Conservation (phyloP, 2,113 vertebrate genomes). For the Nyctibius bracteatus region DNA sequence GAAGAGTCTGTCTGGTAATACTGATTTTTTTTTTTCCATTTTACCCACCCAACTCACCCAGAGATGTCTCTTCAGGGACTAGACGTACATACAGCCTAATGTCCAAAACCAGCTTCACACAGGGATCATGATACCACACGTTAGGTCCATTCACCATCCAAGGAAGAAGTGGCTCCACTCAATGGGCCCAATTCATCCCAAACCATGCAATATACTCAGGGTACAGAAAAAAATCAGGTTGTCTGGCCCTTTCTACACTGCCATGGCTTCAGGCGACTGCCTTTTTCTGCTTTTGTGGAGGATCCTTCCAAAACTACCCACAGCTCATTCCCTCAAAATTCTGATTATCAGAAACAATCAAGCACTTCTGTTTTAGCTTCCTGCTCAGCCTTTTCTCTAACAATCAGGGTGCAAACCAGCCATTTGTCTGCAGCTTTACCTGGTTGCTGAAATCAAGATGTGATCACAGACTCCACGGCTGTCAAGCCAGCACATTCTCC, state of each 20-base stretch:
- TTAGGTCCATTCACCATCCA: neutral
- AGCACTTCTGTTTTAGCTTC: neutral
- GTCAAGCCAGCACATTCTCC: neutral
- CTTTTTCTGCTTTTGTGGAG: neutral
- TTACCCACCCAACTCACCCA: neutral
- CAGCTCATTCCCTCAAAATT: neutral
- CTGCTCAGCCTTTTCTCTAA: neutral
- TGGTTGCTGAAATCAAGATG: neutral
- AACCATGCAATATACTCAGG: neutral
- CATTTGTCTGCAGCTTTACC: neutral
- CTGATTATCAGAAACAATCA: neutral
- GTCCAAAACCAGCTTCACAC: neutral
- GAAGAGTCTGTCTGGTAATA: neutral
- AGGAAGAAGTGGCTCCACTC: neutral
- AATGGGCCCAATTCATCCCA: neutral
- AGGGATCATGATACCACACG: rapidly evolving
- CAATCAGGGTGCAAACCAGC: neutral
- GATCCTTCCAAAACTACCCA: neutral
- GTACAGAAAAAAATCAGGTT: neutral
- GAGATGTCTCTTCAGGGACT: neutral
- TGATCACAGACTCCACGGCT: neutral
- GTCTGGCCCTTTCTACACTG: neutral
- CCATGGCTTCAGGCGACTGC: neutral
- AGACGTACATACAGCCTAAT: neutral
- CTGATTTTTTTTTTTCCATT: neutral